Conservation (phyloP, 1,140 invertebrate genomes). For the Palaemon carinicauda region DNA sequence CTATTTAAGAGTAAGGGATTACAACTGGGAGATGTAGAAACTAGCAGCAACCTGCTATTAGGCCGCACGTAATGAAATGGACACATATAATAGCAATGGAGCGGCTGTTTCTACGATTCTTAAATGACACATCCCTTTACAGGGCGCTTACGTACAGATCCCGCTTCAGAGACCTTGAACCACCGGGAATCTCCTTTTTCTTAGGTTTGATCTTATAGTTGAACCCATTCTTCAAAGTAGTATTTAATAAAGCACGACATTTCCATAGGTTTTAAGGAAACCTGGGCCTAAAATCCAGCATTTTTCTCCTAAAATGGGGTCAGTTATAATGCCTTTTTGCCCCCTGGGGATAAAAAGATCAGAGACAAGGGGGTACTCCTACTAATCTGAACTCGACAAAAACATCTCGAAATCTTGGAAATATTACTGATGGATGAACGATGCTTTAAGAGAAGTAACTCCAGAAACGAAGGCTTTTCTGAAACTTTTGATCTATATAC, state of each 20-base stretch:
- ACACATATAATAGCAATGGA: slow-evolving; percentile 50
- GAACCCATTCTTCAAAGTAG: not conserved
- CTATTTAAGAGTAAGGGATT: slow-evolving; percentile 50
- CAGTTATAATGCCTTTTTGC: slow-evolving; percentile 10
- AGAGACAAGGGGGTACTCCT: slow-evolving; percentile 47
- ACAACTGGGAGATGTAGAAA: slow-evolving; percentile 51
- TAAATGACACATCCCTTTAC: not conserved
- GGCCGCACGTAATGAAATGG: slow-evolving; percentile 52
- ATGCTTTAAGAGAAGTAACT: not conserved
- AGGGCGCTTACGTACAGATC: not conserved
- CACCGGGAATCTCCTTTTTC: not conserved
- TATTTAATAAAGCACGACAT: not conserved
- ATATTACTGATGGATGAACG: not conserved
- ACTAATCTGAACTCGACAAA: slow-evolving; percentile 13
- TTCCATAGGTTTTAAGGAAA: not conserved
- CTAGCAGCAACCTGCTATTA: slow-evolving; percentile 41
- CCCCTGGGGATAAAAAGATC: slow-evolving; percentile 44
- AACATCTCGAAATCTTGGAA: not conserved
- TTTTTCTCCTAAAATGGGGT: not conserved
- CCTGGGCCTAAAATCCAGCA: not conserved
- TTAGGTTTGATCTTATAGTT: not conserved
- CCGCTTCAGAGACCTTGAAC: not conserved
- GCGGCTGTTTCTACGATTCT: slow-evolving; percentile 39
- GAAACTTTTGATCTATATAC: not conserved
- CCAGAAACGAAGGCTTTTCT: not conserved